Conservation (phyloP, 2,797 vertebrate species). For the Microchirus variegatus region DNA sequence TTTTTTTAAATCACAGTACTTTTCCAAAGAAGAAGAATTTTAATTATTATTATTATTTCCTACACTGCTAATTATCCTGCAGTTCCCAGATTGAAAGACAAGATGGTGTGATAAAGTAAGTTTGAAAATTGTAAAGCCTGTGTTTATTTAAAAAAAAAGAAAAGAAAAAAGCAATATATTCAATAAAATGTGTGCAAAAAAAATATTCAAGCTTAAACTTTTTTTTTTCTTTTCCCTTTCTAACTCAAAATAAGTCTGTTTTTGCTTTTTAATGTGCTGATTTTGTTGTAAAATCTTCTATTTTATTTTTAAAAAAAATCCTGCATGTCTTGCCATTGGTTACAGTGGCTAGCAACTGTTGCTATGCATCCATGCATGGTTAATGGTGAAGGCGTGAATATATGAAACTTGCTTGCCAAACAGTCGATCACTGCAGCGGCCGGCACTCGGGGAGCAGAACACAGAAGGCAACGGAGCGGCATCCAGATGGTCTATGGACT, state of each 20-base stretch:
- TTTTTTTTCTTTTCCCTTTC: too few species aligned
- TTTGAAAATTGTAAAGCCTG: not conserved
- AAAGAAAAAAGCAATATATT: not conserved
- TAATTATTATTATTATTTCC: not conserved
- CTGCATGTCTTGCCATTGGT: conserved; percentile 28
- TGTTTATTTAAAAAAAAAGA: conserved; percentile 4
- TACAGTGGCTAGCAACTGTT: conserved; percentile 60
- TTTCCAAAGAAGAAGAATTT: accelerated
- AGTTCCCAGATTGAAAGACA: not conserved
- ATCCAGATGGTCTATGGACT: conserved; percentile 75
- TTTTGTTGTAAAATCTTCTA: conserved; percentile 1
- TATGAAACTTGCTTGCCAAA: conserved; percentile 56
- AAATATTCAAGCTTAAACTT: not conserved
- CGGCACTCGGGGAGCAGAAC: conserved; percentile 54
- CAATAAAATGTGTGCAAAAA: not conserved
- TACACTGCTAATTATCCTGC: not conserved
- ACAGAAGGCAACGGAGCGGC: conserved; percentile 59
- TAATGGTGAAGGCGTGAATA: conserved; percentile 33
- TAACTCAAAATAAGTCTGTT: too few species aligned
- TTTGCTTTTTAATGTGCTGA: not conserved
- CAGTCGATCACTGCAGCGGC: conserved; percentile 63
- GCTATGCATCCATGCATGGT: conserved; percentile 50
- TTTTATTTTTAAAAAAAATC: too few species aligned
- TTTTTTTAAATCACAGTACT: too few species aligned
- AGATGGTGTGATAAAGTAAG: conserved; percentile 7